Evolutionary conservation across 2,113 vertebrate genomes (phyloP), one percentile per base, ranked within the genome.

Genomic region (Muscicapa adusta): DNA sequence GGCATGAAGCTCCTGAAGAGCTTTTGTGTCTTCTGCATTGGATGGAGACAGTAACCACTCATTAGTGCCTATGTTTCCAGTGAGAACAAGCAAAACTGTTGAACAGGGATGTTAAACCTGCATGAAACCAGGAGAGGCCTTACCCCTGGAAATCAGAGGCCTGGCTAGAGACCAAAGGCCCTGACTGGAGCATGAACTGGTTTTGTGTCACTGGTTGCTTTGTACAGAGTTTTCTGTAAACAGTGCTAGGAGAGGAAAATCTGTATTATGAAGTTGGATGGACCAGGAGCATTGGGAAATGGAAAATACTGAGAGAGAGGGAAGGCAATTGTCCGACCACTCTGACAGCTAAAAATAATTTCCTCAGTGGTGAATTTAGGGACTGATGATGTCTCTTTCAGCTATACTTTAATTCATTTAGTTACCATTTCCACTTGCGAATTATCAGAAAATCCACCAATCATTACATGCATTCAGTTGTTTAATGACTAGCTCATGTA

Each of bases 1-100:
- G 48, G 6, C 25, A 22, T 4, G 42, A 66, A 80, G 56, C 19
- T 50, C 8, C 47, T 29, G n/a, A 65, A 63, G 36, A 73, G 20
- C 42, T 73, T 63, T 68, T 66, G 12, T 6, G 17, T 47, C 61
- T 34, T 47, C 34, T 66, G 48, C 26, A 0, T 45, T 72, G 67
- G 8, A 12, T 22, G 15, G 45, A 48, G 57, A 15, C 31, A 33
- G 25, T 14, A 53, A 2, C 53, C 25, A 10, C 61, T 43, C 31
- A 5, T 12, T 10, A 47, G 33, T 3, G 20, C 1, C 0, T 6
- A 9, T 16, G 14, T 60, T 80, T 54, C 51, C 57, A 60, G 19
- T 20, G 40, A 85, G 65, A 43, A 54, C 42, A 74, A 12, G 68
- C 28, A 48, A n/a, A 70, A 16, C 38, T 33, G 17, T 76, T 57